A percentile compares a stretch with the other conserved stretches of the same genome.
Conservation (phyloP, 2,797 vertebrate species). For the Clarias laeviceps region DNA sequence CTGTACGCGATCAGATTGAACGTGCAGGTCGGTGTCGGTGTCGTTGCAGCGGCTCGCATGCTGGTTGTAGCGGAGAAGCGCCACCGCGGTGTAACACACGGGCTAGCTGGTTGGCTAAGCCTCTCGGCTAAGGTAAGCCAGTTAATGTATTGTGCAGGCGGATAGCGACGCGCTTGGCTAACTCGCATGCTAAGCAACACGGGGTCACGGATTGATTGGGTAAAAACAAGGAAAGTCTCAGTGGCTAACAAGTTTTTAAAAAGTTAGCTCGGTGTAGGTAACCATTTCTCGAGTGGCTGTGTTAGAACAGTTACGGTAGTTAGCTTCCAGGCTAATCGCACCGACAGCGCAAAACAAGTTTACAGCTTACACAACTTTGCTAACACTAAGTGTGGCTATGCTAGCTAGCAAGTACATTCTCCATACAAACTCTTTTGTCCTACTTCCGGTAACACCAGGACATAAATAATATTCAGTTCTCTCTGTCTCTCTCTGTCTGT, state of each 20-base stretch:
- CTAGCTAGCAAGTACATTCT: constrained; percentile 1
- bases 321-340: constrained; percentile 15
- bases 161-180: constrained; percentile 1
- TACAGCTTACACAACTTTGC: constrained; percentile 4
- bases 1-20: constrained; percentile 15
- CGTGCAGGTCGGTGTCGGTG: constrained; percentile 17
- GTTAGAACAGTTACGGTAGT: background rate
- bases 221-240: background rate
- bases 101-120: constrained; percentile 28
- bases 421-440: background rate
- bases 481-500: background rate
- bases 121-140: constrained; percentile 32
- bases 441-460: background rate
- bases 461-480: background rate
- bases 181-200: constrained; percentile 20
- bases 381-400: constrained; percentile 10
- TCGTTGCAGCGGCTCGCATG: constrained; percentile 12
- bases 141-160: constrained; percentile 3
- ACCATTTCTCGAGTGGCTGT: background rate
- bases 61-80: constrained; percentile 36
- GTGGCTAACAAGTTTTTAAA: background rate
- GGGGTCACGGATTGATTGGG: background rate
- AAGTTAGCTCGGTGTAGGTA: background rate
- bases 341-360: constrained; percentile 25
- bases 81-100: constrained; percentile 9